Conservation (phyloP, 2,797 vertebrate genomes). For the Anas bahamensis region DNA sequence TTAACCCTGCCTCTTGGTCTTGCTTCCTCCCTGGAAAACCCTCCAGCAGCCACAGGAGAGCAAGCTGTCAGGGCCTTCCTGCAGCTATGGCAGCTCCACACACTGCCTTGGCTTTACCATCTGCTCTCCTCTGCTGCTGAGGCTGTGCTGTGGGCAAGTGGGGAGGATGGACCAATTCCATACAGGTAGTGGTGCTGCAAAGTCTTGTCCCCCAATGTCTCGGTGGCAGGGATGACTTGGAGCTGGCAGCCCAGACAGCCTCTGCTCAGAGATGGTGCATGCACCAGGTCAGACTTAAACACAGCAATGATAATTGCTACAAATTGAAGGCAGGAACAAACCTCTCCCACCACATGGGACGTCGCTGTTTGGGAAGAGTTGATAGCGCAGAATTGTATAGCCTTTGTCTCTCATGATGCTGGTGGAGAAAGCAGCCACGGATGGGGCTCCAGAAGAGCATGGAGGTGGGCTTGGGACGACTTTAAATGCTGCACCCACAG, state of each 20-base stretch:
- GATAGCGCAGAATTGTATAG: accelerated
- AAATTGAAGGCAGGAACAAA: neutral
- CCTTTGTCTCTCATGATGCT: accelerated
- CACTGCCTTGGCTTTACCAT: accelerated
- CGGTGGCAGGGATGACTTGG: accelerated
- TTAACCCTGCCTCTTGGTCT: accelerated
- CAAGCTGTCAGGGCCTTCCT: neutral
- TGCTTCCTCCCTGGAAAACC: neutral
- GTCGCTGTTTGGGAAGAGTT: accelerated
- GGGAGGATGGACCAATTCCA: neutral
- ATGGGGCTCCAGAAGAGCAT: accelerated
- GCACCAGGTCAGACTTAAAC: accelerated
- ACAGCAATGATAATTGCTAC: accelerated
- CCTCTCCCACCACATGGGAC: accelerated
- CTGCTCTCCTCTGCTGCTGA: neutral
- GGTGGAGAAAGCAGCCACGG: neutral
- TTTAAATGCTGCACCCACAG: accelerated
- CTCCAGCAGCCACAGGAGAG: neutral
- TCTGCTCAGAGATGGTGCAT: neutral
- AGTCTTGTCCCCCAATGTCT: accelerated
- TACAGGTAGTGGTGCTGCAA: neutral
- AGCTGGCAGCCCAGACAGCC: neutral
- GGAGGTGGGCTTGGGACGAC: accelerated
- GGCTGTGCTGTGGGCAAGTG: accelerated
- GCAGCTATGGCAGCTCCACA: accelerated